Base-by-base conservation (phyloP, 2,113 vertebrate genomes). In the Atractosteus spatula region DNA sequence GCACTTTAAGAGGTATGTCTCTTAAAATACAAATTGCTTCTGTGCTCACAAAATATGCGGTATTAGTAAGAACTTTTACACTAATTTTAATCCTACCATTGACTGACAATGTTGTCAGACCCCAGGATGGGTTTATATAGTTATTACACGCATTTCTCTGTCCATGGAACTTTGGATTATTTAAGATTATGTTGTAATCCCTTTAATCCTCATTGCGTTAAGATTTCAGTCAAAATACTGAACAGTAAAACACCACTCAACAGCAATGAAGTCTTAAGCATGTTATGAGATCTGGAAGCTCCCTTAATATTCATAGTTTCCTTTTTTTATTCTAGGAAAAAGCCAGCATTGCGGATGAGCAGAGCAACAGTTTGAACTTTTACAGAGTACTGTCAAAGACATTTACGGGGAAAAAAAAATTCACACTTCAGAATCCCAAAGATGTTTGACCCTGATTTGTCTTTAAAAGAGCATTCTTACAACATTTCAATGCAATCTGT, bases 161-260 rank as follows among this genome's bases (percentile, higher is more conserved):
- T 96, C 96, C 94, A 92, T 95, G 94, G 95, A 94, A 96, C 89
- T 96, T 95, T 94, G 96, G 96, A 97, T 98, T 98, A 99, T 94
- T 97, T 94, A 92, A 98, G 96, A 96, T 99, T 98, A 98, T 97
- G 94, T 96, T 96, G 96, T 98, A 99, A 99, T 98, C 96, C 96
- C 91, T 95, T 94, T 95, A 97, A 97, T 98, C 97, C 96, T 92
- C 87, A 85, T 90, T 93, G 93, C 96, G 95, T 98, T 96, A 98
- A 97, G 90, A 96, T 97, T 97, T 97, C 94, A 95, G 92, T 94
- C 95, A 95, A 96, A 96, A 97, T 92, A 96, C 93, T 78, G 93
- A 93, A 94, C 90, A 94, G 92, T 91, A 93, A 96, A 96, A 92
- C 89, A 94, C 91, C 92, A 95, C 94, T 95, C 94, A 87, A 88